Evolutionary conservation across 2,888 invertebrate species (phyloP), one percentile per base, ranked within the genome.

Genomic region (Aspidiotus rigidus): DNA sequence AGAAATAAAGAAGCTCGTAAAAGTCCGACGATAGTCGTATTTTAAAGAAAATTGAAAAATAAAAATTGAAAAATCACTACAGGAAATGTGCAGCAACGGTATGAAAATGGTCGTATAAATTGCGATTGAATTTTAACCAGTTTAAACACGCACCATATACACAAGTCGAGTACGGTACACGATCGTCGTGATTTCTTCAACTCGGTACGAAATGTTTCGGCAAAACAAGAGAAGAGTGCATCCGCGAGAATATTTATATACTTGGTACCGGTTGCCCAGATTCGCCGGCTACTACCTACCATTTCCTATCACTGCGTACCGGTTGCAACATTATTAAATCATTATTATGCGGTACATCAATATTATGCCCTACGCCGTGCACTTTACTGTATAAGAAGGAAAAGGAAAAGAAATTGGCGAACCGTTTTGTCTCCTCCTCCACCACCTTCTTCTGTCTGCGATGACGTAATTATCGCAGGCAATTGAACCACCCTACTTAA

Each of bases 131-230:
- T 49, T 13, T 49, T n/a, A 49, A 49, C 49, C 49, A 49, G 49
- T 49, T 49, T 49, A n/a, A 49, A 49, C 49, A 49, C 49, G 49
- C 49, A 49, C 49, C 49, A 49, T 49, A 49, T 11, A 49, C 49
- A 49, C 49, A 13, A 28, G 49, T 49, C 49, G n/a, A 49, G 49
- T 49, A 49, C 49, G n/a, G 49, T 49, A 49, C 49, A 49, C 49
- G 49, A 49, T 49, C 49, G n/a, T n/a, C 49, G 49, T 49, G 10
- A n/a, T n/a, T 49, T 11, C 28, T 28, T 28, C 28, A 28, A 28
- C 28, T 28, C 28, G 28, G 28, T 28, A 28, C 28, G 10, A 49
- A 49, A 49, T 49, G 10, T 11, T 49, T 49, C 49, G 49, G 49
- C 49, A 49, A 49, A 49, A 49, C 49, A n/a, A 49, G 49, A 49